phyloP scores from a whole-genome alignment of 2,113 vertebrate species.

The Charadrius vociferus region DNA sequence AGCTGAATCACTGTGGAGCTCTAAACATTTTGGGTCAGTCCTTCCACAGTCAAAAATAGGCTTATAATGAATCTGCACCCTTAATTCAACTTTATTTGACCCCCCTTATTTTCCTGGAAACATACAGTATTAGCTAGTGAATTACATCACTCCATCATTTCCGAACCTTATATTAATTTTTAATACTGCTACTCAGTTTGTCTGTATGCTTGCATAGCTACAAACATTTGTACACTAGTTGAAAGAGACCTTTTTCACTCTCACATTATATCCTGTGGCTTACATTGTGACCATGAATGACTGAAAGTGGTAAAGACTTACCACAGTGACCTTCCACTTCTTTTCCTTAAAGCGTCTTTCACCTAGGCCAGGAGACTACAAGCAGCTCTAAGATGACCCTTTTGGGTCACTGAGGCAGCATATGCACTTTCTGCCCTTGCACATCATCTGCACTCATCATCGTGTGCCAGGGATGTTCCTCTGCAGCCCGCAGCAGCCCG shows the following conservation, averaged over 20 bases:
- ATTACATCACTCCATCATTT: background rate
- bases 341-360: background rate
- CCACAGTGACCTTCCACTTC: background rate
- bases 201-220: background rate
- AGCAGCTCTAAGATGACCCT: background rate
- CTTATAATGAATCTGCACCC: background rate
- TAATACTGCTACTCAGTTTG: background rate
- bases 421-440: background rate
- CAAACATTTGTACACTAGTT: background rate
- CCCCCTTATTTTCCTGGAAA: background rate
- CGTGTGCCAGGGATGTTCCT: accelerated
- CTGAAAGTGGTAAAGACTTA: background rate
- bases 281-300: background rate
- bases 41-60: background rate
- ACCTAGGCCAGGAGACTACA: background rate
- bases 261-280: background rate
- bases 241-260: background rate
- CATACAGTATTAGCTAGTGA: background rate
- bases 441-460: background rate
- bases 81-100: background rate
- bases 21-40: background rate
- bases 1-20: background rate
- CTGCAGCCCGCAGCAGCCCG: background rate
- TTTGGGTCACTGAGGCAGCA: background rate
- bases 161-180: background rate